phyloP scores from a whole-genome alignment of 2,797 vertebrate genomes.

The Crenuchus spilurus region DNA sequence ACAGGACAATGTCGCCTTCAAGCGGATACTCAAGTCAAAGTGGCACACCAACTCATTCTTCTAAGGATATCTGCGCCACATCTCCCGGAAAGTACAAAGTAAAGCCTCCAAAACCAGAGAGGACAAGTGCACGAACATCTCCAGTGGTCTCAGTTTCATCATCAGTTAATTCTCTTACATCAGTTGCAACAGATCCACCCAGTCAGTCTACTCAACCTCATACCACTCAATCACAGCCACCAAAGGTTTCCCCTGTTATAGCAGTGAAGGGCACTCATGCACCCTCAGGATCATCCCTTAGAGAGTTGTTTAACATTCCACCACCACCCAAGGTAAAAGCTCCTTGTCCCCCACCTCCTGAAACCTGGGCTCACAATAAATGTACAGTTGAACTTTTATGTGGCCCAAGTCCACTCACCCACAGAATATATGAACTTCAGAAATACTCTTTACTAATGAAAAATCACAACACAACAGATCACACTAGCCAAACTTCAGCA shows the following conservation, averaged over 20 bases:
- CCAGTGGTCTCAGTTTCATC: slow-evolving; percentile 83
- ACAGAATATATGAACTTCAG: slow-evolving; percentile 53
- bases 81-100: slow-evolving; percentile 81
- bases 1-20: slow-evolving; percentile 94
- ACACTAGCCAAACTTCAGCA: slow-evolving; percentile 20
- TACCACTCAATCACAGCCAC: slow-evolving; percentile 47
- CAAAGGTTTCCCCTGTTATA: slow-evolving; percentile 45
- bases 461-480: slow-evolving; percentile 46
- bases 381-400: slow-evolving; percentile 75
- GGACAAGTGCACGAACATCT: slow-evolving; percentile 79
- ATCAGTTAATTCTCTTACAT: slow-evolving; percentile 88
- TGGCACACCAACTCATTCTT: slow-evolving; percentile 89
- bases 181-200: slow-evolving; percentile 78
- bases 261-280: slow-evolving; percentile 49
- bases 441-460: slow-evolving; percentile 41
- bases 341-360: slow-evolving; percentile 87
- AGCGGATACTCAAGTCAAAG: slow-evolving; percentile 98
- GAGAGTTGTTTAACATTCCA: slow-evolving; percentile 82
- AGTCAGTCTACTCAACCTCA: slow-evolving; percentile 65
- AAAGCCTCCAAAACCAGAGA: slow-evolving; percentile 86
- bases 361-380: slow-evolving; percentile 78
- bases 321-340: slow-evolving; percentile 91
- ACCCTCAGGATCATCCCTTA: slow-evolving; percentile 53
- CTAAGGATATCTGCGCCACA: slow-evolving; percentile 78
- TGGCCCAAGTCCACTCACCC: slow-evolving; percentile 59